Percentiles rank a stretch among this genome's conserved stretches.
Conservation (phyloP, 2,888 invertebrate species). For the Orchesellides sinensis region DNA sequence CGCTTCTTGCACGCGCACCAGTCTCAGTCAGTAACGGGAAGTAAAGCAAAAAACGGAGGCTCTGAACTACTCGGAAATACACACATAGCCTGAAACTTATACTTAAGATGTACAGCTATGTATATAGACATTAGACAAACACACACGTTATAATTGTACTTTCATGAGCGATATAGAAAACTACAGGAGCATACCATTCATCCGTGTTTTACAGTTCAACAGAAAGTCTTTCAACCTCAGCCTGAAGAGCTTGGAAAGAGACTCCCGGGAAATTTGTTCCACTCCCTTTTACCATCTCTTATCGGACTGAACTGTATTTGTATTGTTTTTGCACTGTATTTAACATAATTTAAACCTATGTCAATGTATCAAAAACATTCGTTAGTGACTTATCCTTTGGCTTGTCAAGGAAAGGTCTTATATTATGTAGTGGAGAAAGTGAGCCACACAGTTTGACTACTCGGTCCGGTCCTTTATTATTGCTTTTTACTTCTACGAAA, state of each 20-base stretch:
- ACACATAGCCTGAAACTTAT: too few species aligned
- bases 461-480: neutral
- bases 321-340: neutral
- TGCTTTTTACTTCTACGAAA: too few species aligned
- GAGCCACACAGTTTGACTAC: too few species aligned
- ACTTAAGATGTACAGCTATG: too few species aligned
- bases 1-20: neutral
- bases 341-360: neutral
- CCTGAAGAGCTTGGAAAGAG: slow-evolving; percentile 11
- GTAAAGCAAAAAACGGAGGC: neutral
- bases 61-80: too few species aligned
- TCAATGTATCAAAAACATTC: neutral
- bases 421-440: too few species aligned
- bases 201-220: slow-evolving; percentile 50
- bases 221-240: slow-evolving; percentile 23
- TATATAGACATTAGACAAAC: too few species aligned
- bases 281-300: slow-evolving; percentile 28
- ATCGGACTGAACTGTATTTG: neutral
- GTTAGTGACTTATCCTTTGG: neutral
- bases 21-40: neutral
- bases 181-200: slow-evolving; percentile 9
- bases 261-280: slow-evolving; percentile 61
- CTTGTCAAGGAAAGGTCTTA: too few species aligned
- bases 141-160: too few species aligned
- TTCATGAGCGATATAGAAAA: too few species aligned